Percentiles rank a stretch among this genome's conserved stretches.
These are phyloP conservation scores for Paramormyrops hopkinsi DNA, from an alignment of 2,797 vertebrate species.

Conservation along the genomic window DNA sequence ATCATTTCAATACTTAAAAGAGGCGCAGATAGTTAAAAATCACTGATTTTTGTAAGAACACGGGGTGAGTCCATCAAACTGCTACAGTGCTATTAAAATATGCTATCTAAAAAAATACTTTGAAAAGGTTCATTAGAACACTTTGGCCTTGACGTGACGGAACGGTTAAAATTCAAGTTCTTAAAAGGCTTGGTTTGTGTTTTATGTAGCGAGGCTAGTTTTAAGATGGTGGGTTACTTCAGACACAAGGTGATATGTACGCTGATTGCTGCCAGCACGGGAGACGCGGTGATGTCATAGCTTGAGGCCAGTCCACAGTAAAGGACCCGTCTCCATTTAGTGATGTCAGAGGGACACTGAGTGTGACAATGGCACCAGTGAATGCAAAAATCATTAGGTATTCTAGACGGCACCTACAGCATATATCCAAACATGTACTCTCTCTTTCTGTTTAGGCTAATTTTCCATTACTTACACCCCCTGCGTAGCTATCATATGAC, in stretches of 20 bases:
- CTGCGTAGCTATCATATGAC: background rate
- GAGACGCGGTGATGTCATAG: background rate
- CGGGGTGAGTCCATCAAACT: conserved; percentile 10
- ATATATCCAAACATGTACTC: background rate
- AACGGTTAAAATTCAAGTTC: conserved; percentile 27
- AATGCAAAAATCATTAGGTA: background rate
- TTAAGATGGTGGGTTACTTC: conserved; percentile 1
- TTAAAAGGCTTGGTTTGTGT: conserved; percentile 25
- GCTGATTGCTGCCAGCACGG: background rate
- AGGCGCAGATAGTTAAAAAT: conserved; percentile 15
- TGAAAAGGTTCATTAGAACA: conserved; percentile 25
- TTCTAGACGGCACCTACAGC: background rate
- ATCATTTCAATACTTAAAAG: conserved; percentile 28
- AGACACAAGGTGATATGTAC: background rate
- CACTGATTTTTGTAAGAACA: conserved; percentile 23
- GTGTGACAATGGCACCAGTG: background rate
- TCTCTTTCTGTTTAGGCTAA: background rate
- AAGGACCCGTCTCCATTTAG: background rate
- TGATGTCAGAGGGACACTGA: background rate
- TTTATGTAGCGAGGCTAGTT: conserved; percentile 17
- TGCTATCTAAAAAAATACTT: conserved; percentile 32
- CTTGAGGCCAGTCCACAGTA: background rate
- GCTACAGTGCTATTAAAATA: conserved; percentile 25
- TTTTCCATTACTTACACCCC: background rate
- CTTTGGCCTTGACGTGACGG: conserved; percentile 31